Evolutionary conservation across 1,140 invertebrate species (phyloP), one percentile per base, ranked within the genome.

Genomic region (Charaxes varanes): DNA sequence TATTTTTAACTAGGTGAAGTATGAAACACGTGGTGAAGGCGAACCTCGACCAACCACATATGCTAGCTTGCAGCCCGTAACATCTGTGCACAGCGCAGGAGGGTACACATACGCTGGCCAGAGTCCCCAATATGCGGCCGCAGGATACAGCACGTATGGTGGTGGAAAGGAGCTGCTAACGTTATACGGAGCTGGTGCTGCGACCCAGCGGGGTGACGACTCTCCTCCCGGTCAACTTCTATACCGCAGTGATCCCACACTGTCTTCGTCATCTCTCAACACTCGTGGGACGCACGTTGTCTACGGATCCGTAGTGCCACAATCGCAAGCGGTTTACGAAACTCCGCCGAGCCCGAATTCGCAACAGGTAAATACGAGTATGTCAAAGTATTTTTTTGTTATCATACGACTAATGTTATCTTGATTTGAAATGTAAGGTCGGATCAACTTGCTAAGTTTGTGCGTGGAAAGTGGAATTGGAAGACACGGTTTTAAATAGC

Each of bases 221-320:
- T 82, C 78, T 13, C 78, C 81, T 4, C 83, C 81, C 6, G 63
- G 62, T 5, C 67, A 76, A 30, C 64, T 86, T 33, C 62, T 86
- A 35, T 86, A 84, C 53, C 88, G 89, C 43, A 85, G 80, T 41
- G 87, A 90, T 53, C 87, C 87, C 3, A 87, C 87, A 3, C 54
- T 89, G 7, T 79, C 86, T 0, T 89, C 86, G 0, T 86, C 87
- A 0, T 87, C 87, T 1, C 47, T 88, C 12, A 56, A 62, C 33
- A 42, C 84, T 6, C 51, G 77, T 0, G 67, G 69, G 4, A 41
- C 79, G 1, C 73, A 88, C 49, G 65, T 82, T 5, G 70, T 83
- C 0, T 81, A 84, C 47, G 70, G 74, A 14, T 67, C 76, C 1
- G 61, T 78, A 3, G 66, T 79, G 21, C 65, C 72, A 1, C 72